Evolutionary conservation across 2,797 vertebrate species (phyloP).

Genomic region (Lophius americanus): DNA sequence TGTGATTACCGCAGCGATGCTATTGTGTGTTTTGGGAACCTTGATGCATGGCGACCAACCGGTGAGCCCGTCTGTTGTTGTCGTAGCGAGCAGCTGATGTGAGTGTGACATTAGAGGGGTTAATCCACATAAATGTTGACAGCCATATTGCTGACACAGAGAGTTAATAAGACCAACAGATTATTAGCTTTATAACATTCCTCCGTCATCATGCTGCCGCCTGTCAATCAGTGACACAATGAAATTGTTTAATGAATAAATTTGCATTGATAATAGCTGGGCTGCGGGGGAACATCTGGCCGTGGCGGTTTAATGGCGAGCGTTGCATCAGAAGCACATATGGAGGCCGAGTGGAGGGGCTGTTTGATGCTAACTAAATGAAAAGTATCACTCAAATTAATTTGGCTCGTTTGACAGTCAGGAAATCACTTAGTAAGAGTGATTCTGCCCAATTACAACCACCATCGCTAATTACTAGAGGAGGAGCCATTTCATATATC

Average conservation of each 20-base stretch:
- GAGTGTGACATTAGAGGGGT: conserved; percentile 62
- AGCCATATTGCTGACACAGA: conserved; percentile 77
- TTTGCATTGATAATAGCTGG: conserved; percentile 81
- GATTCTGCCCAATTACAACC: conserved; percentile 76
- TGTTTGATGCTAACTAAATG: conserved; percentile 82
- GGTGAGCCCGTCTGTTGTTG: conserved; percentile 45
- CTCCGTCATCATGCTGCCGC: conserved; percentile 71
- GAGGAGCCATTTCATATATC: conserved; percentile 53
- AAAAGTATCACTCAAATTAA: conserved; percentile 85
- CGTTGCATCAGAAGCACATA: conserved; percentile 79
- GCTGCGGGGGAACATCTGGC: conserved; percentile 82
- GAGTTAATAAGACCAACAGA: conserved; percentile 83
- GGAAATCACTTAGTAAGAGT: conserved; percentile 82
- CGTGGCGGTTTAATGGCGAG: conserved; percentile 72
- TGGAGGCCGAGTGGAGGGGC: conserved; percentile 79
- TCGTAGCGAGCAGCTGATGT: conserved; percentile 47
- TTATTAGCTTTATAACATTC: conserved; percentile 82
- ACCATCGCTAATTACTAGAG: conserved; percentile 70
- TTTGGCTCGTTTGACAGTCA: conserved; percentile 80
- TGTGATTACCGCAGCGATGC: not conserved
- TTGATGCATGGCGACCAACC: conserved; percentile 16
- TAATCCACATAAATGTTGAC: conserved; percentile 80
- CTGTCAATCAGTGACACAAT: conserved; percentile 85
- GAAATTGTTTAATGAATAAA: conserved; percentile 88
- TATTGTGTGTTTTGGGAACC: conserved; percentile 11